These are phyloP conservation scores for Amphilophus citrinellus DNA, from an alignment of 2,113 vertebrate species.

Conservation along the genomic window DNA sequence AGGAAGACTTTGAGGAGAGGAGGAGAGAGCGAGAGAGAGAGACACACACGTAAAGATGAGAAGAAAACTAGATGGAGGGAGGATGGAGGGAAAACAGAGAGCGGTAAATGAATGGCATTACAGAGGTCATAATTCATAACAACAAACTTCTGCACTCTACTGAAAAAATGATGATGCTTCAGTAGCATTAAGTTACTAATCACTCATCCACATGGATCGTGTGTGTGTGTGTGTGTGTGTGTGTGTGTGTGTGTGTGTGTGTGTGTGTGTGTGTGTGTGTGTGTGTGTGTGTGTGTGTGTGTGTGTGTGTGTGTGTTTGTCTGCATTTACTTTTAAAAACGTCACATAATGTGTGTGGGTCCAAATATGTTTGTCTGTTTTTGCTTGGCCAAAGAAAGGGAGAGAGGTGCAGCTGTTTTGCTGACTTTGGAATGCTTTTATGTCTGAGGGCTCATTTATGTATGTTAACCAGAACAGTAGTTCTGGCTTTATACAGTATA, in stretches of 20 bases:
- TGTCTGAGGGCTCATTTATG: slow-evolving; percentile 36
- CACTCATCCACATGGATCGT: slow-evolving; percentile 51
- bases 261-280: neutral
- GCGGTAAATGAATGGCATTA: slow-evolving; percentile 39
- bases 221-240: slow-evolving; percentile 18
- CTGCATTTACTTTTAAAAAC: slow-evolving; percentile 48
- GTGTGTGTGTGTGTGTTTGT: slow-evolving; percentile 26
- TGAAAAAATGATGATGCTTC: slow-evolving; percentile 70
- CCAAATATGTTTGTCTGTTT: neutral
- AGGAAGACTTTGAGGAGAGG: slow-evolving; percentile 6
- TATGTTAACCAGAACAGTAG: neutral
- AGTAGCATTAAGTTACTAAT: slow-evolving; percentile 71
- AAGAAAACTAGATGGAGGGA: slow-evolving; percentile 20
- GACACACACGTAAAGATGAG: neutral
- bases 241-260: neutral
- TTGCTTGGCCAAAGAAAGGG: neutral
- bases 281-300: neutral
- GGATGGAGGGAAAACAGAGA: slow-evolving; percentile 26
- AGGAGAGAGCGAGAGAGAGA: neutral
- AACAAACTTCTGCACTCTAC: slow-evolving; percentile 61
- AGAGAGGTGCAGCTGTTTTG: slow-evolving; percentile 15
- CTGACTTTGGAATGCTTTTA: slow-evolving; percentile 43
- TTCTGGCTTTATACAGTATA: neutral
- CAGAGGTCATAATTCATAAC: slow-evolving; percentile 69
- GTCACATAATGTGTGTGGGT: slow-evolving; percentile 26